Evolutionary conservation across 2,113 vertebrate genomes (phyloP), one percentile per base, ranked within the genome.

Genomic region (Engystomops pustulosus): DNA sequence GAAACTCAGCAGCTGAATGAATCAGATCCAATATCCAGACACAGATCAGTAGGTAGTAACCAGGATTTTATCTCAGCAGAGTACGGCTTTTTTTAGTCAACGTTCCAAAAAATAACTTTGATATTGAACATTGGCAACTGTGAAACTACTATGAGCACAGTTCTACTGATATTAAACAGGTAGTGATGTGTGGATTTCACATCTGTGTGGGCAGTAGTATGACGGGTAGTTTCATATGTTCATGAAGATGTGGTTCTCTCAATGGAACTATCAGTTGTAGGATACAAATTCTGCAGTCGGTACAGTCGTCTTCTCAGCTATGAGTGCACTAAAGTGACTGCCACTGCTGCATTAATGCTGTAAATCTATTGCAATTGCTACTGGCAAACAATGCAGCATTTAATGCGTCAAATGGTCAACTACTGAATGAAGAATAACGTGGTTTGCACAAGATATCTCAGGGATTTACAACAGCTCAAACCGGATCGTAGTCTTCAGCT

Each of bases 1-100:
- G 3, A 17, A 67, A 67, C 27, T 67, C 27, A 34, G 32, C 32
- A 68, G 65, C 32, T 68, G 65, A 36, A 68, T 20, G 32, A 36
- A 70, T 67, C 62, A 23, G 36, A 70, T 70, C 41, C 68, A 70
- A 41, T 70, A 44, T 70, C 6, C 4, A 70, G 32, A 36, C 62
- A 67, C 62, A 34, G 17, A 67, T 67, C 30, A 20, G 27, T 30
- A 65, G 34, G 10, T 44, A 44, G 68, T 4, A 70, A 44, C 36
- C 36, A 41, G 34, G 9, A 69, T n/a, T n/a, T 18, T 41, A 41
- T 9, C 20, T 20, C 34, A 41, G 67, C 67, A 41, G 67, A 23
- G 36, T 34, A 69, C 20, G 3, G 18, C 12, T n/a, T 41, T 20
- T 67, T 36, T 18, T 7, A 67, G 32, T 34, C 27, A 18, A 34